Conservation (phyloP, 2,797 vertebrate genomes). For the Melanotaenia parkinsoni region DNA sequence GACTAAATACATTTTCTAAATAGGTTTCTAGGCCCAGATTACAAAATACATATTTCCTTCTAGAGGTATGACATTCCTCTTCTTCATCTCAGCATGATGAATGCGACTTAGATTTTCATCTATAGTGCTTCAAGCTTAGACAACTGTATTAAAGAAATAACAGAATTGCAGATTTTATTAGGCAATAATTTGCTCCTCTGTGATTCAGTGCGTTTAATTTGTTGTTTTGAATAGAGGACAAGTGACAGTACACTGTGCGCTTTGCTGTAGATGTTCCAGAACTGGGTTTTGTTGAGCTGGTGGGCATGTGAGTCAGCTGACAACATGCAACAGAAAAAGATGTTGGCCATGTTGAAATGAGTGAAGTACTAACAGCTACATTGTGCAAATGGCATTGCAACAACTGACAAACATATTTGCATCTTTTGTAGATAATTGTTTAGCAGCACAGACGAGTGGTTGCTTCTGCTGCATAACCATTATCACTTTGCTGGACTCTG, state of each 20-base stretch:
- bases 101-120: not conserved
- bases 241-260: constrained; percentile 1
- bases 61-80: not conserved
- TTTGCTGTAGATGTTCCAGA: constrained; percentile 30
- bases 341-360: constrained; percentile 22
- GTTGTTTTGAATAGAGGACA: constrained; percentile 2
- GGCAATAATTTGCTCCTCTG: not conserved
- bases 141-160: not conserved
- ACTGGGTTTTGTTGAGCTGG: constrained; percentile 55
- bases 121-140: not conserved
- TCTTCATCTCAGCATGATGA: not conserved
- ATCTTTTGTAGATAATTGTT: constrained; percentile 8
- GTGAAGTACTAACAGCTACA: constrained; percentile 4
- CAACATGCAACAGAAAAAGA: constrained; percentile 26
- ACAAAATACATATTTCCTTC: constrained; percentile 7
- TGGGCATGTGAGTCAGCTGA: constrained; percentile 64
- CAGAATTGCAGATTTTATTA: not conserved
- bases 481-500: constrained; percentile 40
- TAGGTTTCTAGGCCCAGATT: constrained; percentile 4
- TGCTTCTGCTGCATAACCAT: constrained; percentile 15
- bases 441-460: constrained; percentile 9
- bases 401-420: not conserved
- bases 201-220: not conserved
- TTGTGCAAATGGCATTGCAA: constrained; percentile 16
- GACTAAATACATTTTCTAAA: constrained; percentile 7